Evolutionary conservation across 92 coral and sea anemone species (phyloP).

Genomic region (Epizoanthus illoricatus): DNA sequence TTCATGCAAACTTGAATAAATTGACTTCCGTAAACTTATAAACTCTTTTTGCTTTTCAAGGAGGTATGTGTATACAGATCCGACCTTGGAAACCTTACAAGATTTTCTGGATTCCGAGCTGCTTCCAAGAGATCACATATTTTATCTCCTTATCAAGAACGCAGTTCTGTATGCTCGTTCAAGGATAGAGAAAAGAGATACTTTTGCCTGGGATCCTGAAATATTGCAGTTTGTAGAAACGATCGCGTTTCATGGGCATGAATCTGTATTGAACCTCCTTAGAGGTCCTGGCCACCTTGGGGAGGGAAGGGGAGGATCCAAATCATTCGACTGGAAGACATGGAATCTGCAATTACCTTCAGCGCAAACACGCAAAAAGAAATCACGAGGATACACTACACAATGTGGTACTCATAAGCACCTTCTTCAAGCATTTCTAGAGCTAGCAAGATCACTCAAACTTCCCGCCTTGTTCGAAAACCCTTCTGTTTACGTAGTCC

Average conservation of each 20-base stretch:
- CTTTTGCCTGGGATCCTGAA: not conserved
- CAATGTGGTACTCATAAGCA: not conserved
- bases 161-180: not conserved
- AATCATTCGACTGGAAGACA: too few species aligned
- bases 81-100: not conserved
- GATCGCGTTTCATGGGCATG: not conserved
- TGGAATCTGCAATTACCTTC: not conserved
- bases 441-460: not conserved
- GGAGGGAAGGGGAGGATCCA: too few species aligned
- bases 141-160: not conserved
- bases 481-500: too few species aligned
- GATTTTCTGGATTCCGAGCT: not conserved
- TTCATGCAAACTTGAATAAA: not conserved
- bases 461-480: not conserved
- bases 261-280: conserved; percentile 2
- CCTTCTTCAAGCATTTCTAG: not conserved
- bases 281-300: conserved; percentile 6
- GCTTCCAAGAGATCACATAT: not conserved
- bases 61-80: not conserved
- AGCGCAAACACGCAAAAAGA: not conserved
- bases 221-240: conserved; percentile 3
- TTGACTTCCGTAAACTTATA: not conserved
- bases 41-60: not conserved
- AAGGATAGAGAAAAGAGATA: too few species aligned
- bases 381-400: not conserved